phyloP scores from a whole-genome alignment of 2,797 vertebrate species.

The Coccyzus lansbergi region DNA sequence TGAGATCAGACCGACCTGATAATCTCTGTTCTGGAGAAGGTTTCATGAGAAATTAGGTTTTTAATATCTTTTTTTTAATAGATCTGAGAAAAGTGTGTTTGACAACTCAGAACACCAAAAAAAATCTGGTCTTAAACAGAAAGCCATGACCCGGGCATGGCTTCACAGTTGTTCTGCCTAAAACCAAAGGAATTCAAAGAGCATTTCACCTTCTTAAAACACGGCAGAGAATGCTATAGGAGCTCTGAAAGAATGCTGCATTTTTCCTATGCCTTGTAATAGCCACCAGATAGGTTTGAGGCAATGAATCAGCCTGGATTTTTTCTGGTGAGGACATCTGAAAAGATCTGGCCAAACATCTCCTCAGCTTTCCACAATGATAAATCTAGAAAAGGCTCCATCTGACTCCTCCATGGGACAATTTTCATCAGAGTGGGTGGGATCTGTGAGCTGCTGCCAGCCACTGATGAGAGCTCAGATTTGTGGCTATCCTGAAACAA shows the following conservation, averaged over 20 bases:
- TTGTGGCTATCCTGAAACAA: not conserved
- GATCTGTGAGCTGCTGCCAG: not conserved
- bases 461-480: not conserved
- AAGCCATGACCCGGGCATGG: accelerated
- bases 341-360: not conserved
- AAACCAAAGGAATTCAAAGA: not conserved
- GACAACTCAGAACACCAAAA: not conserved
- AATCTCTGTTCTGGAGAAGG: not conserved
- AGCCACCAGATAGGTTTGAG: slow-evolving; percentile 40
- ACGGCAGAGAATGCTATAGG: not conserved
- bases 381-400: not conserved
- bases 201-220: not conserved
- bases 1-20: slow-evolving; percentile 1
- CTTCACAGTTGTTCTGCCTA: not conserved
- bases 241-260: slow-evolving; percentile 26
- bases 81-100: not conserved
- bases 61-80: not conserved
- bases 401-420: not conserved
- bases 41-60: not conserved
- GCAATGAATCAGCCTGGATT: slow-evolving; percentile 19
- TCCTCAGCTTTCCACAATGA: not conserved
- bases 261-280: slow-evolving; percentile 16
- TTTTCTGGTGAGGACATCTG: slow-evolving; percentile 3
- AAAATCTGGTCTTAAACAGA: not conserved
- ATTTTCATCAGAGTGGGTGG: not conserved